These are phyloP conservation scores for Aplochiton taeniatus DNA, from an alignment of 2,797 vertebrate species.

Conservation along the genomic window DNA sequence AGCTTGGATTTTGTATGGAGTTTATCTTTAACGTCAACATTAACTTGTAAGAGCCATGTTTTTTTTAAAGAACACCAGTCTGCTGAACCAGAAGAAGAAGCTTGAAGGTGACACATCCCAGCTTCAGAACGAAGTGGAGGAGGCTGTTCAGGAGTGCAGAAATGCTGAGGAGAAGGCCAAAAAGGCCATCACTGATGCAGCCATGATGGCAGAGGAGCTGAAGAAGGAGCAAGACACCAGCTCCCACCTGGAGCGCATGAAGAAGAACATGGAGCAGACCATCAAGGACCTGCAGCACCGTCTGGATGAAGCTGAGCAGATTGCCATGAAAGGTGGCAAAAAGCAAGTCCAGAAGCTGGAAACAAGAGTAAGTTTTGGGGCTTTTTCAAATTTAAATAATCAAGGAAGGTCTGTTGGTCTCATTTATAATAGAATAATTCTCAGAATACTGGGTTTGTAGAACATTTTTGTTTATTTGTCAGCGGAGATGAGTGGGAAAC, in stretches of 20 bases:
- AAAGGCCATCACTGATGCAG: slow-evolving; percentile 82
- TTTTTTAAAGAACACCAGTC: slow-evolving; percentile 76
- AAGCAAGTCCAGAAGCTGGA: slow-evolving; percentile 92
- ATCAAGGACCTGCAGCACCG: slow-evolving; percentile 86
- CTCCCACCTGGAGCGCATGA: slow-evolving; percentile 81
- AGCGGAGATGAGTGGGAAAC: too few relatives aligned
- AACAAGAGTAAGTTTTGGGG: slow-evolving; percentile 61
- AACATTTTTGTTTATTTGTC: too few relatives aligned
- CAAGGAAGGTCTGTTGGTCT: too few relatives aligned
- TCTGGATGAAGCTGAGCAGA: slow-evolving; percentile 79
- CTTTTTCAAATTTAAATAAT: too few relatives aligned
- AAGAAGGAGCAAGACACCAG: slow-evolving; percentile 70
- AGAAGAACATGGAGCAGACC: slow-evolving; percentile 89
- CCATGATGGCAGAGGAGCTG: slow-evolving; percentile 70
- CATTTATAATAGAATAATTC: too few relatives aligned
- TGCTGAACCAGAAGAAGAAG: slow-evolving; percentile 90
- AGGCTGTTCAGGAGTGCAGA: slow-evolving; percentile 81
- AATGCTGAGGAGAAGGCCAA: slow-evolving; percentile 89
- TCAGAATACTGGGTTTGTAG: too few relatives aligned
- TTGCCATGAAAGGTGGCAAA: slow-evolving; percentile 89
- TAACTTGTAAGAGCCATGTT: too few relatives aligned
- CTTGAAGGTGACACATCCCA: slow-evolving; percentile 77
- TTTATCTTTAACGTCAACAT: too few relatives aligned
- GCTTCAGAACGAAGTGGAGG: slow-evolving; percentile 82
- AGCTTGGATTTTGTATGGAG: too few relatives aligned